Base-by-base conservation (phyloP, 2,888 invertebrate genomes). In the Lepas anatifera region DNA sequence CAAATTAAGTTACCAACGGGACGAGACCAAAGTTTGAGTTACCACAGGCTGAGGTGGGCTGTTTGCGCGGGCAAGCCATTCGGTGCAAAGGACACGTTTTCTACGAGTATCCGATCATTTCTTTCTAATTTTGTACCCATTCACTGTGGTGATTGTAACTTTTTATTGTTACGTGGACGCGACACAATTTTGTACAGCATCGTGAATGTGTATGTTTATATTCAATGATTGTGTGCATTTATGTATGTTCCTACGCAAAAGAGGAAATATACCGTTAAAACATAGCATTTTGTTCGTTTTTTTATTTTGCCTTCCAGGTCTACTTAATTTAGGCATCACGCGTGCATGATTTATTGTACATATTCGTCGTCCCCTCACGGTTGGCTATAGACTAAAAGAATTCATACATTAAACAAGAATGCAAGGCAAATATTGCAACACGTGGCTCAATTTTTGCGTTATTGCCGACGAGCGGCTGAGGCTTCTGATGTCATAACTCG, bases 1-100 rank as follows among this genome's bases (percentile, higher is more conserved):
- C 58, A 58, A 58, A 32, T 58, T 58, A 35, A 58, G 58, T 58
- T 58, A 58, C 58, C 58, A 58, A 35, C 25, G 58, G 22, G 58
- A 58, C 58, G 58, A 58, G 58, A 58, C 58, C 58, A 58, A 58
- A 58, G 58, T 58, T 58, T 58, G 58, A 58, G 58, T 58, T 58
- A 58, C 58, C 58, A 58, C 58, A 35, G 25, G 32, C 58, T 58
- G 32, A 35, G 58, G 35, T 35, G 29, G 58, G 2, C 32, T 58
- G 58, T 22, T 58, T 16, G 32, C 22, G 22, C 41, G 22, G 10
- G 52, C 27, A 10, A 22, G 7, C 35, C 22, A 35, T 32, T 35
- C 35, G 32, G 35, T 35, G 58, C 32, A 35, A 18, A 32, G 35
- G 35, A 35, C 18, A 35, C 35, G 35, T 58, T 58, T 58, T 58